Base-by-base conservation (phyloP, 2,888 invertebrate genomes). In the Cremastinae sp. region DNA sequence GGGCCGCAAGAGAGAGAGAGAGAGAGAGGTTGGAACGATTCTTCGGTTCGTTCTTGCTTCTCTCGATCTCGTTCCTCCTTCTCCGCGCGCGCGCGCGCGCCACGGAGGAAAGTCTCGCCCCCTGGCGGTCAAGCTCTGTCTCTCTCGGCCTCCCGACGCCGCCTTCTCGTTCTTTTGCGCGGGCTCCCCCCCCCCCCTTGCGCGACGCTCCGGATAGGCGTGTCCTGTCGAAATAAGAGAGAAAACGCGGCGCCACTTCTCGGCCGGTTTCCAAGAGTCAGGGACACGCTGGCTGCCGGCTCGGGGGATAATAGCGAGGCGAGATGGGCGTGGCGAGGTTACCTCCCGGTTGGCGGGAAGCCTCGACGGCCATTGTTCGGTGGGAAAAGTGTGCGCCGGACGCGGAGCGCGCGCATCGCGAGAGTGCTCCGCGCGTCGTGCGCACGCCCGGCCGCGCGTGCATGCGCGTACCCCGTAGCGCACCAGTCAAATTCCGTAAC, bases 391-490 rank as follows among this genome's bases (percentile, higher is more conserved):
- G 69, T 56, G 76, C 65, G 64, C 69, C 54, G 56, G 54, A 20
- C 14, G 12, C 61, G 38, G 16, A 2, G 9, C 38, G 34, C 45
- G 1, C n/a, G 28, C 65, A 41, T n/a, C 18, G 59, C 53, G 61
- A n/a, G n/a, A n/a, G n/a, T n/a, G n/a, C n/a, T n/a, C n/a, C 70
- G 22, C 85, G 82, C 80, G 80, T 75, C 75, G 74, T 75, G 78
- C 80, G 83, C 88, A 88, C 88, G 87, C 88, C 82, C 84, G n/a
- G 81, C 83, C 85, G 87, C 85, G 85, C 87, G 86, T 84, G 41
- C 65, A 28, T 69, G 79, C 83, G 85, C 88, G 87, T 71, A 80
- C 78, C 71, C 78, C 5, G 28, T 28, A 71, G 78, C 79, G 79
- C 82, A 69, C 56, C 74, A 74, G 62, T 59, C 59, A 78, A 47